A percentile compares a stretch with the other conserved stretches of the same genome.
phyloP scores from a whole-genome alignment of 2,888 invertebrate species.

The Drosophila putrida region DNA sequence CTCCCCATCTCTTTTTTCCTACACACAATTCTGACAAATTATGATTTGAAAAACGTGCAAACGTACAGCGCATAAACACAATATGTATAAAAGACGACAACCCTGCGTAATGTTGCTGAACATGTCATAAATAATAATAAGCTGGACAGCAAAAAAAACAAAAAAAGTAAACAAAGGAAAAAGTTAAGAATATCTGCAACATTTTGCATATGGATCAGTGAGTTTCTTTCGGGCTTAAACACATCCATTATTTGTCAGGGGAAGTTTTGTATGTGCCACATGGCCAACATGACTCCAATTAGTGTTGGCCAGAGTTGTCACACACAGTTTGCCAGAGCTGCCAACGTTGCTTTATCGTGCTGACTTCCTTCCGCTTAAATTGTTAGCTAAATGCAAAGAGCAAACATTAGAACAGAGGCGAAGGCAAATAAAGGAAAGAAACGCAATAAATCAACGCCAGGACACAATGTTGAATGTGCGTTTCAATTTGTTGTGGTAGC shows the following conservation, averaged over 20 bases:
- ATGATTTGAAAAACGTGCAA: slow-evolving; percentile 24
- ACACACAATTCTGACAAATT: slow-evolving; percentile 13
- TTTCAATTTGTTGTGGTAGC: slow-evolving; percentile 44
- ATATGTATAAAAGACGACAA: slow-evolving; percentile 7
- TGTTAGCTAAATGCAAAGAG: slow-evolving; percentile 12
- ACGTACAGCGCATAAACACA: slow-evolving; percentile 14
- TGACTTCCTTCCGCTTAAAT: slow-evolving; percentile 65
- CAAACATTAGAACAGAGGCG: slow-evolving; percentile 37
- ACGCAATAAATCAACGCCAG: slow-evolving; percentile 62
- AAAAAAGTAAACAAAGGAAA: not conserved
- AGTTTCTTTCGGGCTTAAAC: slow-evolving; percentile 42
- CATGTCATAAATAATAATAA: slow-evolving; percentile 55
- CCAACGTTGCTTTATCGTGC: slow-evolving; percentile 55
- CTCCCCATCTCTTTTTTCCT: not conserved
- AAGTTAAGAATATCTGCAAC: slow-evolving; percentile 28
- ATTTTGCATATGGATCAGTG: slow-evolving; percentile 44
- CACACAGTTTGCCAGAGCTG: slow-evolving; percentile 11
- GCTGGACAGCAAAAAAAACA: slow-evolving; percentile 22
- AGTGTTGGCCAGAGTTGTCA: slow-evolving; percentile 47
- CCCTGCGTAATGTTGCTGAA: slow-evolving; percentile 17
- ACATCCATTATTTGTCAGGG: slow-evolving; percentile 41
- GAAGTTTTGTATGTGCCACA: slow-evolving; percentile 38
- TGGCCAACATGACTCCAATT: slow-evolving; percentile 59
- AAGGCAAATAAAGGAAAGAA: slow-evolving; percentile 9
- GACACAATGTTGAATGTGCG: slow-evolving; percentile 31